Evolutionary conservation across 2,888 invertebrate genomes (phyloP).

Genomic region (Clostera curtula): DNA sequence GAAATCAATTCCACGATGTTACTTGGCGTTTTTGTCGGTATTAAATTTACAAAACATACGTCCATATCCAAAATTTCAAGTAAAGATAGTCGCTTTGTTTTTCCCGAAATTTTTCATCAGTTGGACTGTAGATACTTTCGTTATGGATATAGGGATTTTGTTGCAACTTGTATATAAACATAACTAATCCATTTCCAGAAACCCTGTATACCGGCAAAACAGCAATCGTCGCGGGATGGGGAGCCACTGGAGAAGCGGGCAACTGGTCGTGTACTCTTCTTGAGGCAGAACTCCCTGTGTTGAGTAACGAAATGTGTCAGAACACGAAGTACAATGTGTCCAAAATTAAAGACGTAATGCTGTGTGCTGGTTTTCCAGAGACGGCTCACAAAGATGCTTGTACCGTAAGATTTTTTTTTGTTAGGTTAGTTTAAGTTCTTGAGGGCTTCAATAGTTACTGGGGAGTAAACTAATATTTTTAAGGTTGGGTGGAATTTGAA

Average conservation of each 20-base stretch:
- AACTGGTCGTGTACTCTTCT: constrained; percentile 88
- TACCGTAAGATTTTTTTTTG: constrained; percentile 72
- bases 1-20: too few relatives aligned
- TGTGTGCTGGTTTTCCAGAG: constrained; percentile 87
- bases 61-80: too few relatives aligned
- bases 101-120: too few relatives aligned
- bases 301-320: constrained; percentile 81
- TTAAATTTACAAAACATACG: too few relatives aligned
- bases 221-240: constrained; percentile 90
- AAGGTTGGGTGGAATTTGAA: too few relatives aligned
- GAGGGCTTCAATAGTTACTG: neutral
- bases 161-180: too few relatives aligned
- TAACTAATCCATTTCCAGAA: constrained; percentile 47
- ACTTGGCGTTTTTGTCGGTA: too few relatives aligned
- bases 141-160: too few relatives aligned
- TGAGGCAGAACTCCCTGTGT: constrained; percentile 83
- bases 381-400: constrained; percentile 86
- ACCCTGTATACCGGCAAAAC: constrained; percentile 79
- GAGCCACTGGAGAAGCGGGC: constrained; percentile 87
- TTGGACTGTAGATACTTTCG: too few relatives aligned
- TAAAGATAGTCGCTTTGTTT: too few relatives aligned
- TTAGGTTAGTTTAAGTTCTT: neutral
- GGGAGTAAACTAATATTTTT: too few relatives aligned
- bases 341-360: constrained; percentile 92
- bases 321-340: constrained; percentile 86